Conservation (phyloP, 2,888 invertebrate genomes). For the Augiades crinisus region DNA sequence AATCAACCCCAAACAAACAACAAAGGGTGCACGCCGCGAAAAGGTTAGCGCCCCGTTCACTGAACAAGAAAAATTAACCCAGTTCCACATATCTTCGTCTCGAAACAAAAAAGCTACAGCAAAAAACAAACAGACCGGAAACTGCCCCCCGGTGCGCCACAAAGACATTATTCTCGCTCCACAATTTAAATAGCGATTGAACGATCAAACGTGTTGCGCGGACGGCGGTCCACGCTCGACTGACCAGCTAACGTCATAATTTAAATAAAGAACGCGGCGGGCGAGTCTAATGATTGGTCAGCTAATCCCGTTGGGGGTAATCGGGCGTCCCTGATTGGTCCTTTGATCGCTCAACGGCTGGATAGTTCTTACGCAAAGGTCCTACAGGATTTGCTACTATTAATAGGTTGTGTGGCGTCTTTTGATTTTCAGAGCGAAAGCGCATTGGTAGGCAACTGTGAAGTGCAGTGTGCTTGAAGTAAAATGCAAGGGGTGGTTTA, state of each 20-base stretch:
- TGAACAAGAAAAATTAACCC: slow-evolving; percentile 12
- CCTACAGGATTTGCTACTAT: slow-evolving; percentile 9
- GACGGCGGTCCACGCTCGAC: slow-evolving; percentile 34
- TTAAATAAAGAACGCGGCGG: slow-evolving; percentile 60
- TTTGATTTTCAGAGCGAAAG: slow-evolving; percentile 29
- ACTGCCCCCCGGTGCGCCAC: neutral
- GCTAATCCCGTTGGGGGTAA: slow-evolving; percentile 25
- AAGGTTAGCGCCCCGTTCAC: too few relatives aligned
- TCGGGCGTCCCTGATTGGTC: slow-evolving; percentile 17
- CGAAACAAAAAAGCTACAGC: neutral
- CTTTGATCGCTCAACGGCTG: slow-evolving; percentile 20
- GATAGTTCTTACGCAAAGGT: slow-evolving; percentile 13
- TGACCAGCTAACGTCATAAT: slow-evolving; percentile 42
- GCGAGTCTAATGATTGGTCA: slow-evolving; percentile 62
- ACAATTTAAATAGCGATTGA: slow-evolving; percentile 15
- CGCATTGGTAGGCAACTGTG: neutral
- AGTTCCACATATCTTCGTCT: neutral
- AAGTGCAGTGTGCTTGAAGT: slow-evolving; percentile 12
- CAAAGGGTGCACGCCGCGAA: too few relatives aligned
- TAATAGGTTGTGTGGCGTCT: slow-evolving; percentile 14
- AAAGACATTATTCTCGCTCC: slow-evolving; percentile 12
- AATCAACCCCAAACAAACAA: too few relatives aligned
- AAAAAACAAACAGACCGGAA: slow-evolving; percentile 23
- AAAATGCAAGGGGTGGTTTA: slow-evolving; percentile 7
- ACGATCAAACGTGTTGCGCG: slow-evolving; percentile 39